Percentiles rank a stretch among this genome's conserved stretches.
phyloP scores from a whole-genome alignment of 2,113 vertebrate species.

The Serinus canaria region DNA sequence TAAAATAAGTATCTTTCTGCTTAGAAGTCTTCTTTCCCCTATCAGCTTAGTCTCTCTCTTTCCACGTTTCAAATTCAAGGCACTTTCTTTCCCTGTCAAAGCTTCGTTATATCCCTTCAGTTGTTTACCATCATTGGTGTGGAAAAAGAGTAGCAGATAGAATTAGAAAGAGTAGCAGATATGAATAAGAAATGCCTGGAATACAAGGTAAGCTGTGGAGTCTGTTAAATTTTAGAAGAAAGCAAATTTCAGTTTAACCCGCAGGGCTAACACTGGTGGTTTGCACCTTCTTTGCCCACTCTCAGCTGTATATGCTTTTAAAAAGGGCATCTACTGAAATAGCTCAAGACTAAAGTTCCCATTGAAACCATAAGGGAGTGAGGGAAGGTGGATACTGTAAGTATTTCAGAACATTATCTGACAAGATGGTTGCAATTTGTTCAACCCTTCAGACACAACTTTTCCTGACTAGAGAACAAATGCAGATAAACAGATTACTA shows the following conservation, averaged over 20 bases:
- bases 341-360: neutral
- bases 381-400: neutral
- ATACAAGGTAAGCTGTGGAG: neutral
- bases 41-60: neutral
- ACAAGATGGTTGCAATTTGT: neutral
- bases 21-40: neutral
- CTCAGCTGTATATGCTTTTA: neutral
- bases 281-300: neutral
- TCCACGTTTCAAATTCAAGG: neutral
- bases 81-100: neutral
- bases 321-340: conserved; percentile 40
- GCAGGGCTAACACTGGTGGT: neutral
- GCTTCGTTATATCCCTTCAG: neutral
- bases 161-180: neutral
- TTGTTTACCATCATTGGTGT: neutral
- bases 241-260: neutral
- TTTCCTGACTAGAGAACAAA: neutral
- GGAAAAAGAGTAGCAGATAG: neutral
- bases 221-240: neutral
- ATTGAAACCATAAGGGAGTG: neutral
- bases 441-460: neutral
- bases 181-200: neutral
- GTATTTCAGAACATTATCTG: neutral
- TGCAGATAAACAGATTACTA: neutral
- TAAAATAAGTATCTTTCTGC: neutral